phyloP scores from a whole-genome alignment of 2,113 vertebrate genomes.

The Pavo muticus region DNA sequence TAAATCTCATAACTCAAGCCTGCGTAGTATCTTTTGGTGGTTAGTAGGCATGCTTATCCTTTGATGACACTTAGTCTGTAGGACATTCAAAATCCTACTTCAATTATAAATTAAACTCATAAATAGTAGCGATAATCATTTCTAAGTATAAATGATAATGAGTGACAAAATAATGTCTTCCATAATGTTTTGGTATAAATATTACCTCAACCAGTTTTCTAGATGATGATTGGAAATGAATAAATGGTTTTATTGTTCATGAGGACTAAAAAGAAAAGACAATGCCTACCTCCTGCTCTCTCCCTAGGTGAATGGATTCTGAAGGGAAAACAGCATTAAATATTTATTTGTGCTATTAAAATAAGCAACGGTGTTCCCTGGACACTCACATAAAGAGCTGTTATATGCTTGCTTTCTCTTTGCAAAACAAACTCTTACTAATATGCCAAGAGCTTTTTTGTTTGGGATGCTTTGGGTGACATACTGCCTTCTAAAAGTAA shows the following conservation, averaged over 20 bases:
- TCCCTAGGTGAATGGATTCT: background rate
- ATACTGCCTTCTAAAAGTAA: background rate
- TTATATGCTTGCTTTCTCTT: background rate
- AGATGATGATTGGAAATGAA: background rate
- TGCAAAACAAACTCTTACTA: background rate
- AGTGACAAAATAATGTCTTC: background rate
- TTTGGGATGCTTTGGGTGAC: background rate
- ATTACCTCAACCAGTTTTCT: background rate
- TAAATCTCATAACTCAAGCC: background rate
- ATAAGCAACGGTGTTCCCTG: background rate
- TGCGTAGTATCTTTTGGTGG: background rate
- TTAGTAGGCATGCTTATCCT: fast-evolving
- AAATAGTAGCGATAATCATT: background rate
- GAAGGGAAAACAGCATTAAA: background rate
- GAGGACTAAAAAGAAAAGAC: background rate
- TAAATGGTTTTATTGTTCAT: background rate
- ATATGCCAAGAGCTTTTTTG: background rate
- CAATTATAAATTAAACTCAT: background rate
- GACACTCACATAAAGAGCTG: background rate
- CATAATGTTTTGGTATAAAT: background rate
- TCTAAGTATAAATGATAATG: background rate
- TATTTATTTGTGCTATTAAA: background rate
- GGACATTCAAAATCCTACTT: background rate
- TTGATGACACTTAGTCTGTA: background rate
- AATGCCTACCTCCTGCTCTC: background rate